Conservation (phyloP, 1,140 invertebrate genomes). For the Drosophila mayri region DNA sequence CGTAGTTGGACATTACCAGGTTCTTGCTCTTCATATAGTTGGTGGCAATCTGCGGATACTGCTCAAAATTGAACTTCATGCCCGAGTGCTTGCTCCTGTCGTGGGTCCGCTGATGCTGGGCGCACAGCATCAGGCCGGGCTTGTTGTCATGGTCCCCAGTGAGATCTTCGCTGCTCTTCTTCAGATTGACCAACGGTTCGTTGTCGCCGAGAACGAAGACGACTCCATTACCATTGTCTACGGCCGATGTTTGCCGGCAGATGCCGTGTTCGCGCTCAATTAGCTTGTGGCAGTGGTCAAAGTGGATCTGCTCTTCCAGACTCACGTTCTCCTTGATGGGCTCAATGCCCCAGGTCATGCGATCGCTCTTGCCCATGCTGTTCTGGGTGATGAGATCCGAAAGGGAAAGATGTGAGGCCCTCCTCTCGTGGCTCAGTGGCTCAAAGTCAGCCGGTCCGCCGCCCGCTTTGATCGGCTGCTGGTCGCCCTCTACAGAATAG, state of each 20-base stretch:
- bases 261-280: slow-evolving; percentile 79
- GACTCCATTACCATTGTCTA: slow-evolving; percentile 85
- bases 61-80: slow-evolving; percentile 89
- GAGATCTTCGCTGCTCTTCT: slow-evolving; percentile 82
- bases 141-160: slow-evolving; percentile 25
- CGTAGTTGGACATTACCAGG: slow-evolving; percentile 88
- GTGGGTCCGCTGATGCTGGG: slow-evolving; percentile 86
- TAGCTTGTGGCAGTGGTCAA: slow-evolving; percentile 75
- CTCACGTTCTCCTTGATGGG: slow-evolving; percentile 82
- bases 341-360: slow-evolving; percentile 84
- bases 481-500: slow-evolving; percentile 57
- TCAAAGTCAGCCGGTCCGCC: slow-evolving; percentile 39
- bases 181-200: slow-evolving; percentile 87
- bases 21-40: slow-evolving; percentile 91
- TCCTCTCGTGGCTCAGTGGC: slow-evolving; percentile 28
- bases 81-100: slow-evolving; percentile 87
- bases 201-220: slow-evolving; percentile 92
- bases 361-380: slow-evolving; percentile 81
- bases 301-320: slow-evolving; percentile 81
- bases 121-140: slow-evolving; percentile 69
- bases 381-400: slow-evolving; percentile 84
- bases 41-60: slow-evolving; percentile 89
- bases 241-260: slow-evolving; percentile 42
- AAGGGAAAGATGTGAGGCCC: slow-evolving; percentile 68
- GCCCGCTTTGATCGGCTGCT: slow-evolving; percentile 4